phyloP scores from a whole-genome alignment of 2,113 vertebrate genomes.

The Mungos mungo region DNA sequence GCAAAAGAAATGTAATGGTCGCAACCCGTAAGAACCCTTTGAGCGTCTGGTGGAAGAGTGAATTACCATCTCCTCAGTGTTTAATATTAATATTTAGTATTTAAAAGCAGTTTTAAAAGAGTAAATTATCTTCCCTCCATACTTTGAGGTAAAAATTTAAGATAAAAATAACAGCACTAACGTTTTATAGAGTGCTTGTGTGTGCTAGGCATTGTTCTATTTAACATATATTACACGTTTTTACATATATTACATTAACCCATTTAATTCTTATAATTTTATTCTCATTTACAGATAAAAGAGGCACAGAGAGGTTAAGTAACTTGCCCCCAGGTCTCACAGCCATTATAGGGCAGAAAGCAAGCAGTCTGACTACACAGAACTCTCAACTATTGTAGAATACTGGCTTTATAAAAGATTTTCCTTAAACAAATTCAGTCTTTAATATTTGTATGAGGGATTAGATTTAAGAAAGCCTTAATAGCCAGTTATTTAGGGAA shows the following conservation, averaged over 20 bases:
- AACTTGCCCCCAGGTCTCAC: neutral
- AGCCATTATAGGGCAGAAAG: neutral
- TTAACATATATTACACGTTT: neutral
- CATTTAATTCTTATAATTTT: neutral
- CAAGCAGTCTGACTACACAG: neutral
- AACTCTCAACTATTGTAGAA: neutral
- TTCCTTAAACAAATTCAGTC: neutral
- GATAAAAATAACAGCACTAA: neutral
- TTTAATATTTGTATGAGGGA: neutral
- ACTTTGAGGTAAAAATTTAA: neutral
- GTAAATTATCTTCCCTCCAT: neutral
- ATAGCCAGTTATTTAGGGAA: neutral
- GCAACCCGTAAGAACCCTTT: neutral
- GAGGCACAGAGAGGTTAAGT: neutral
- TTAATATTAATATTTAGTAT: neutral
- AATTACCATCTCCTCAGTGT: neutral
- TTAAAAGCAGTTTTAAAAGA: slow-evolving; percentile 24
- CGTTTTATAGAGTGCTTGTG: neutral
- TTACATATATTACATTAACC: neutral
- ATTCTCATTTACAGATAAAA: neutral
- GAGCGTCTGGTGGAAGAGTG: neutral
- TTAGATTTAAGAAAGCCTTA: neutral
- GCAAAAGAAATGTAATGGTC: neutral
- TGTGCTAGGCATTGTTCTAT: neutral
- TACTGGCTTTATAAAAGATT: neutral